Evolutionary conservation across 2,797 vertebrate species (phyloP), one percentile per base, ranked within the genome.

Genomic region (Esox masquinongy): DNA sequence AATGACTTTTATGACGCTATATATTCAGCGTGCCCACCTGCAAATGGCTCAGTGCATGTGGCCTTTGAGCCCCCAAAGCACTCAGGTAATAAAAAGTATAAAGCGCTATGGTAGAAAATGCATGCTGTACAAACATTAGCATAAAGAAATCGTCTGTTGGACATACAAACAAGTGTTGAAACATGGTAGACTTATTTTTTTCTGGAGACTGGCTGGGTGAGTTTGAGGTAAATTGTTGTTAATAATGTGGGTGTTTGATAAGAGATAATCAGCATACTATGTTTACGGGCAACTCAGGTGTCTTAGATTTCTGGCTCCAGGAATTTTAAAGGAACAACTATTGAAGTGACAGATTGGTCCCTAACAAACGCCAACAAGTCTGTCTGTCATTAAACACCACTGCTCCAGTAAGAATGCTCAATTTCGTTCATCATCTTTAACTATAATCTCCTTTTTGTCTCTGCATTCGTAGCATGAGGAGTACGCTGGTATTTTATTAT

Each of bases 1-100:
- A 9, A 47, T 81, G 85, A 88, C 77, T 87, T 88, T 90, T 87
- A 89, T 80, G 77, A 74, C 74, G 78, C 76, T 73, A 77, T 85
- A 83, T 84, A 85, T 81, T 81, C 79, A 76, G 67, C 14, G 19
- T 63, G 61, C 36, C 71, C 78, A 84, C 82, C 82, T 87, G 76
- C 80, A 85, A 87, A 89, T 85, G 84, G 77, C 78, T 84, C 67
- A 6, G 29, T 11, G 29, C 64, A 61, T 34, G 76, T 83, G 79
- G 82, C 79, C 79, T 85, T 84, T 84, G 73, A 79, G 77, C 74
- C 34, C 22, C 67, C 7, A 22, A 47, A 82, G 78, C 78, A 78
- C 77, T 78, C 39, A n/a, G 84, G 85, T 85, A 84, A 89, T 88
- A 79, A 88, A 87, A 85, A 34, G 71, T 73, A 68, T 75, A 83